A percentile compares a stretch with the other conserved stretches of the same genome.
phyloP scores from a whole-genome alignment of 2,113 vertebrate genomes.

The Ornithorhynchus anatinus region DNA sequence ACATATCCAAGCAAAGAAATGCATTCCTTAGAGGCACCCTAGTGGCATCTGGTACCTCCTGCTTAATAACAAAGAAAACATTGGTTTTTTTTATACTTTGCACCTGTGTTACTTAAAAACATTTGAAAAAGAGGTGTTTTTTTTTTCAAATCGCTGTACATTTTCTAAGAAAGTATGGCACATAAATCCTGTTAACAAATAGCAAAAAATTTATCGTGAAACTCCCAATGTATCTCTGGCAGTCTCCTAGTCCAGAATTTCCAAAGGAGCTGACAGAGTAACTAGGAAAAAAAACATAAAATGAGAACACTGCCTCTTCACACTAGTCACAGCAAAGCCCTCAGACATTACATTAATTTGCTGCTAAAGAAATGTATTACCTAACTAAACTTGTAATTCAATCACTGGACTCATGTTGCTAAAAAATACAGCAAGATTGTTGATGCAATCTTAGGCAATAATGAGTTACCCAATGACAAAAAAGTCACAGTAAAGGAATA shows the following conservation, averaged over 20 bases:
- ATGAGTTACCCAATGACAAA: too few relatives aligned
- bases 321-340: conserved; percentile 46
- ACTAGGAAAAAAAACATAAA: conserved; percentile 65
- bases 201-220: conserved; percentile 39
- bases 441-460: conserved; percentile 13
- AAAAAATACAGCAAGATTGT: conserved; percentile 40
- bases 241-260: conserved; percentile 41
- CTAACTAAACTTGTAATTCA: conserved; percentile 48
- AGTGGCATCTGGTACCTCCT: not conserved
- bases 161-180: conserved; percentile 8
- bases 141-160: not conserved
- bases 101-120: not conserved
- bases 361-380: conserved; percentile 25
- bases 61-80: not conserved
- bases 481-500: too few relatives aligned
- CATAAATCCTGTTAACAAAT: conserved; percentile 46
- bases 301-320: conserved; percentile 59
- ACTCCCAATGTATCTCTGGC: conserved; percentile 49
- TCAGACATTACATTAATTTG: conserved; percentile 39
- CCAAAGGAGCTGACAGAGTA: conserved; percentile 62
- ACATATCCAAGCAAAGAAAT: not conserved
- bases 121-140: not conserved
- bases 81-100: not conserved
- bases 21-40: not conserved
- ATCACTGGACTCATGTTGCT: conserved; percentile 49